Evolutionary conservation across 2,113 vertebrate genomes (phyloP).

Genomic region (Rhegmatorhina hoffmannsi): DNA sequence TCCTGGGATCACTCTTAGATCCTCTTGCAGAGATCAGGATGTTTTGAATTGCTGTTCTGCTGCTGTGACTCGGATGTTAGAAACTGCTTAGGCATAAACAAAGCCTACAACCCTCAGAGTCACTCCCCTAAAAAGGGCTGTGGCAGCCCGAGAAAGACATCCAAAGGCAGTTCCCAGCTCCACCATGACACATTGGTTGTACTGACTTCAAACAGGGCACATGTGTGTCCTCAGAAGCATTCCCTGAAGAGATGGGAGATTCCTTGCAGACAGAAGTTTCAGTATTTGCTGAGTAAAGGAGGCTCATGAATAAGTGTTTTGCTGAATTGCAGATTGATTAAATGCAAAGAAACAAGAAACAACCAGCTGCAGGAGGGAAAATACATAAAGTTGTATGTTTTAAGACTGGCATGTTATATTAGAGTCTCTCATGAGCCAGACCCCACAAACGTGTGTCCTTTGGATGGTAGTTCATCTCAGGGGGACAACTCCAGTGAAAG

Average conservation of each 20-base stretch:
- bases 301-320: fast-evolving
- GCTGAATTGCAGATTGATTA: neutral
- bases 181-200: fast-evolving
- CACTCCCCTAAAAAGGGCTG: neutral
- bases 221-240: neutral
- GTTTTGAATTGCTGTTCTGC: slow-evolving; percentile 60
- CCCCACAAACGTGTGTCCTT: fast-evolving
- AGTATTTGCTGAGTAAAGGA: neutral
- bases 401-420: neutral
- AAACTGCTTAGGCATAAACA: slow-evolving; percentile 25
- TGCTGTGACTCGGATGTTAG: slow-evolving; percentile 19
- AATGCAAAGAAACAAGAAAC: slow-evolving; percentile 10
- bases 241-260: neutral
- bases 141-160: neutral
- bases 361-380: neutral
- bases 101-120: neutral
- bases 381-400: neutral
- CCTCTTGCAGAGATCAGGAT: slow-evolving; percentile 15
- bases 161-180: neutral
- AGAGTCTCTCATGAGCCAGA: neutral
- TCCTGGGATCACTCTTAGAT: slow-evolving; percentile 11
- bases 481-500: neutral
- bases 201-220: neutral
- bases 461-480: neutral
- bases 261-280: neutral